Base-by-base conservation (phyloP, 2,113 vertebrate genomes). In the Otocyon megalotis region DNA sequence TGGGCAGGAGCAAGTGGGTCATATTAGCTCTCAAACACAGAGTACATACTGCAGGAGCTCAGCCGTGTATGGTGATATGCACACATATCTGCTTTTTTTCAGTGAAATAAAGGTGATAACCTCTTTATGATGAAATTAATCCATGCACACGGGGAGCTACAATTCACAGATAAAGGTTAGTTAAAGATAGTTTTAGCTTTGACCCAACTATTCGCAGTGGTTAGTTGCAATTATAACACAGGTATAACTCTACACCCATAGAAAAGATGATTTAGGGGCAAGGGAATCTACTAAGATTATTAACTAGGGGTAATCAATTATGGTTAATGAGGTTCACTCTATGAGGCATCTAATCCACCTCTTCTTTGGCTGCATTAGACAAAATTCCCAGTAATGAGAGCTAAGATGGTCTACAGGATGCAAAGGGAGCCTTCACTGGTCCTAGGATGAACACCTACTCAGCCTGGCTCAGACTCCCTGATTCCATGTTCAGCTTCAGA, bases 261-360 rank as follows among this genome's bases (percentile, higher is more conserved):
- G 43, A 19, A 56, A 81, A 80, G 48, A n/a, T 24, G 16, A 72
- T 88, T 35, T 37, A 30, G 9, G 37, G 26, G 54, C 54, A 43
- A 28, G 8, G 58, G 30, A 19, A 26, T 63, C 19, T 79, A 8
- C 58, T 79, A 77, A 63, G 35, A 63, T 77, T 54, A 87, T 54
- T n/a, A n/a, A 62, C 26, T n/a, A n/a, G 8, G 26, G 77, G 35
- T n/a, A 12, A n/a, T 43, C 48, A 50, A 6, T 79, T 53, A 10
- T 3, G 16, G 28, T 8, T 63, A 63, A 28, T 9, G 28, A 0
- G 2, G 8, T 53, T 77, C 43, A n/a, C 3, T 8, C 24, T 19
- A 2, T 48, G 15, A 9, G 3, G 10, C 0, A 8, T 35, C 8
- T 26, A 11, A 4, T 24, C 30, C 3, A n/a, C 24, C 26, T 35